A percentile compares a stretch with the other conserved stretches of the same genome.
Conservation (phyloP, 1,140 invertebrate species). For the Calliopsis andreniformis region DNA sequence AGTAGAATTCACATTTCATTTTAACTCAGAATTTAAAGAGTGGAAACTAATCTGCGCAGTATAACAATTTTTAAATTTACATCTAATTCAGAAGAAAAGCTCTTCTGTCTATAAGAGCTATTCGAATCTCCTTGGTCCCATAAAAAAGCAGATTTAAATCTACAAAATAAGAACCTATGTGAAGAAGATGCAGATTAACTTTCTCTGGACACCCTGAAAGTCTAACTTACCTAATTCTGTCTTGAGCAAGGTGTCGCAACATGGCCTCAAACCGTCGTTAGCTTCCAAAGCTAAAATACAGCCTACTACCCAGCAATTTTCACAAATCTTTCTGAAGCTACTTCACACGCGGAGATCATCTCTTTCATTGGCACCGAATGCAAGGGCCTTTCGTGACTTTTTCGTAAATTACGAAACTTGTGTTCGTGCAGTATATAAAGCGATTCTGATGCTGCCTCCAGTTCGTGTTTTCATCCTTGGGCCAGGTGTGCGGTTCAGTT, state of each 20-base stretch:
- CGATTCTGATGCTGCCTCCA: neutral
- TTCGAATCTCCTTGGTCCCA: no score
- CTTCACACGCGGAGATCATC: neutral
- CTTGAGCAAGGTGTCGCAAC: neutral
- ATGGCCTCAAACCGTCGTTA: neutral
- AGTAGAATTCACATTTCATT: neutral
- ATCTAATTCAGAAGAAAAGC: no score
- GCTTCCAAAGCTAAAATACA: neutral
- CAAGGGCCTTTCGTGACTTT: neutral
- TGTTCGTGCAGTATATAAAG: neutral
- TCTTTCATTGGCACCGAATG: neutral
- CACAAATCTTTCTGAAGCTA: neutral
- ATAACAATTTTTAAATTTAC: no score
- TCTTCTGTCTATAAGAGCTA: no score
- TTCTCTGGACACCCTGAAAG: no score
- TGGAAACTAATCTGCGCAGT: no score
- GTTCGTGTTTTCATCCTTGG: conserved; percentile 52
- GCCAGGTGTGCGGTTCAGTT: conserved; percentile 64
- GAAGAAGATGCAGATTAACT: no score
- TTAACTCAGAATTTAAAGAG: no score
- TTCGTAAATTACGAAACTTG: conserved; percentile 19
- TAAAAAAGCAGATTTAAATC: no score
- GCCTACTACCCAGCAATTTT: neutral
- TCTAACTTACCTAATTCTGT: neutral
- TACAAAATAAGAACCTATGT: neutral